Evolutionary conservation across 2,113 vertebrate genomes (phyloP), one percentile per base, ranked within the genome.

Genomic region (Phasianus colchicus): DNA sequence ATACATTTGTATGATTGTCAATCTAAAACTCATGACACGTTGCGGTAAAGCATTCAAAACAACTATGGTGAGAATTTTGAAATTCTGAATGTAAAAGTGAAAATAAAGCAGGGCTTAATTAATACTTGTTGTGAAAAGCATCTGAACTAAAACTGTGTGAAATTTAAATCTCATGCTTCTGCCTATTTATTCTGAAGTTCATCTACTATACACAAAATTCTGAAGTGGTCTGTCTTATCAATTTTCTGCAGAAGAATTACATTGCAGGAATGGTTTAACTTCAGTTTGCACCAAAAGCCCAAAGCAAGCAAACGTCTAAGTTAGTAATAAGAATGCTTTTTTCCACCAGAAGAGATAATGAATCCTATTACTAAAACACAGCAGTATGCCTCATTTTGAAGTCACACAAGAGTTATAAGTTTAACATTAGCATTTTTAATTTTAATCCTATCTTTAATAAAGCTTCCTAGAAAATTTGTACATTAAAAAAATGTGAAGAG

Each of bases 341-440:
- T 82, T 90, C 72, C 42, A 90, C 48, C 52, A 50, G 72, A 94
- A 85, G 34, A 93, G 84, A 94, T 86, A 94, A 96, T 75, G 72
- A 88, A 92, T 85, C 52, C 78, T 91, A 81, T 90, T 92, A 78
- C 78, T 74, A 78, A 90, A 82, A 91, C 25, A 19, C 57, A 95
- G 83, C 69, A 92, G 79, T 69, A 92, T 90, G 73, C 73, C 86
- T 86, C 71, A 91, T 96, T 96, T 65, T 79, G 65, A 89, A 91
- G 48, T 73, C 63, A 77, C 21, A 47, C 48, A 4, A 13, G 80
- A 90, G 48, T 64, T 70, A 66, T 20, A 86, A 86, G 32, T 90
- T 76, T 74, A 74, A 90, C 94, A 96, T 88, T n/a, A 86, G 21
- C 48, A 83, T 74, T 90, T 93, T 91, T 60, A 64, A 74, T 92